A percentile compares a stretch with the other conserved stretches of the same genome.
These are phyloP conservation scores for Chroicocephalus ridibundus DNA, from an alignment of 2,113 vertebrate genomes.

Conservation along the genomic window DNA sequence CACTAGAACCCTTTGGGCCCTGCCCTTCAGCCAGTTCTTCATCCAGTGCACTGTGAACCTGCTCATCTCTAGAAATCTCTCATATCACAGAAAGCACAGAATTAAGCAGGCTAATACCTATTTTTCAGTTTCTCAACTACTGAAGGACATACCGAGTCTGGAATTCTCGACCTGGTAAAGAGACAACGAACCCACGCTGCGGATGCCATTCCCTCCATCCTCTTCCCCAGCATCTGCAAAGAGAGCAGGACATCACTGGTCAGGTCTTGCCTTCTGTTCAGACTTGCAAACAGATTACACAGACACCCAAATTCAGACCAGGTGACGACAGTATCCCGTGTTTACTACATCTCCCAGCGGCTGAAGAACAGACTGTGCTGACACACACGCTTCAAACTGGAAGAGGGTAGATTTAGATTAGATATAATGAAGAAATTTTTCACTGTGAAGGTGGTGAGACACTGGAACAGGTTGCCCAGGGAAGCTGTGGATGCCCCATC, in stretches of 20 bases:
- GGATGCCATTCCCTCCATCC: slow-evolving; percentile 9
- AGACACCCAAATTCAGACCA: too few species aligned
- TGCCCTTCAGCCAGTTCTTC: neutral
- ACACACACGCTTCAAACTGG: neutral
- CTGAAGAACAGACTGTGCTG: rapidly evolving
- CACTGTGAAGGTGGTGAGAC: neutral
- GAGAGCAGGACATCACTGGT: neutral
- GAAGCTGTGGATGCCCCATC: neutral
- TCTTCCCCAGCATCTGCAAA: slow-evolving; percentile 54
- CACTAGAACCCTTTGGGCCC: neutral
- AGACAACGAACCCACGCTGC: slow-evolving; percentile 67
- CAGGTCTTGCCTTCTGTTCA: neutral
- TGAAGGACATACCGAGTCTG: slow-evolving; percentile 70
- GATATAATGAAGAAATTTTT: neutral
- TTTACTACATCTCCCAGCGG: rapidly evolving
- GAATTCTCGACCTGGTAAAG: slow-evolving; percentile 78
- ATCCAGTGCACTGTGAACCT: rapidly evolving
- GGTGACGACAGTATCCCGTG: rapidly evolving
- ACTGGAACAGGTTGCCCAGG: neutral
- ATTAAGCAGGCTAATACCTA: neutral
- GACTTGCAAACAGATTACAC: neutral
- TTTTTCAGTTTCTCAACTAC: neutral
- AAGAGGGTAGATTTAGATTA: neutral
- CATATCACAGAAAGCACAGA: neutral
- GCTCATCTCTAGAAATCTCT: neutral